Evolutionary conservation across 2,113 vertebrate genomes (phyloP), one percentile per base, ranked within the genome.

Genomic region (Acrocephalus arundinaceus): DNA sequence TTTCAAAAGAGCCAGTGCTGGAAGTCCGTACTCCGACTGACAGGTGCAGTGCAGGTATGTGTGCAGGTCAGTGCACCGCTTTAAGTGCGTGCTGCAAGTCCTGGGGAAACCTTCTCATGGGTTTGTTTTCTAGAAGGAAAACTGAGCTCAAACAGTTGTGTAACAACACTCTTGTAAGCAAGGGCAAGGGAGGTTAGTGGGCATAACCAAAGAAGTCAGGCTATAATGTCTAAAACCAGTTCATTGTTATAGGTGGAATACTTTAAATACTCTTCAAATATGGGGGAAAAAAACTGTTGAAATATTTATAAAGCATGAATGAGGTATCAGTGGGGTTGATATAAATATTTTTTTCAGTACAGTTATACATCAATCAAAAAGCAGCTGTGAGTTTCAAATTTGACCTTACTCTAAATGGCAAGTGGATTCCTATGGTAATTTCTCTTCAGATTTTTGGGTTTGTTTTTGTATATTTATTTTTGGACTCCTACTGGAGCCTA

Each of bases 391-490:
- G 28, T 62, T 91, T 90, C 37, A 85, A 76, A 83, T 75, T 10
- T 82, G 11, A 84, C n/a, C 46, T 61, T 76, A 33, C 63, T 67
- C 62, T 74, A 89, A 75, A 71, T 13, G 12, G 45, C 30, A 89
- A 90, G 24, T 57, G 45, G 74, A 81, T 67, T 59, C 67, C 49
- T 75, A 46, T 16, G 55, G 46, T 57, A n/a, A 57, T 79, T 91
- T 82, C 84, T 61, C 54, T 58, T 67, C 48, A 71, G 33, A 39
- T 74, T 84, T 75, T 73, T 70, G 70, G 43, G 52, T 58, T 91
- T 94, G 63, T 84, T 92, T 91, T 31, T 24, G 43, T 91, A 6
- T 73, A 52, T 89, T 75, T 89, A 22, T 68, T 87, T 72, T 52
- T 15, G 3, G 39, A 45, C 27, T 95, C 33, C 39, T 71, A 62